Evolutionary conservation across 2,113 vertebrate genomes (phyloP), one percentile per base, ranked within the genome.

Genomic region (Ptyas mucosa): DNA sequence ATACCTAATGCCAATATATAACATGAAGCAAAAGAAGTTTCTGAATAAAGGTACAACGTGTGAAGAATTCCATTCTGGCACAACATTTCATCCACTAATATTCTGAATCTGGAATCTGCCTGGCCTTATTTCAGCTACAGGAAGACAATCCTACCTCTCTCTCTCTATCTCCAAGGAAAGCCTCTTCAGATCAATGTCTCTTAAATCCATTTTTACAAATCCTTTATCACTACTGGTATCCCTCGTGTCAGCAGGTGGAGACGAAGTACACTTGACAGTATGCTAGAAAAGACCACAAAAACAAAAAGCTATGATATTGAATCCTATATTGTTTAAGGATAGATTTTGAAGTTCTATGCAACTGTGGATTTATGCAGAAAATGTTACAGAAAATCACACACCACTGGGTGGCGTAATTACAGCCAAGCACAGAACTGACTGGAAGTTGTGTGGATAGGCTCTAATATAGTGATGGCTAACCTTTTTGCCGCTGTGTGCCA

Each of bases 101-200:
- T 81, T 81, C 69, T 81, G 69, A 81, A 21, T 43, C 34, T 43
- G 18, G 26, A 87, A n/a, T 53, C 2, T 29, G 51, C 26, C 34
- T 39, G 34, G 69, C 34, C 34, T 43, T 81, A 81, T 81, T 61
- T 49, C 21, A 39, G 43, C 64, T 2, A 92, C 54, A 46, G 61
- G 15, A 26, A 75, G 55, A 92, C 0, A 85, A 10, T 24, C 88
- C 46, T 95, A 98, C 99, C 98, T 97, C 96, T 99, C 98, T 95
- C 98, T 98, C 96, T 99, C 98, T 8, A 99, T 99, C 96, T 99
- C 99, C 97, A 99, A 98, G 21, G 98, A 99, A 3, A 99, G 97
- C 91, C 98, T 98, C 96, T 99, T 99, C 97, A 99, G 98, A 97
- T 99, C 98, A 0, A 98, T 98, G 95, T 99, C 98, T 94, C 98